phyloP scores from a whole-genome alignment of 1,140 invertebrate species.

The Uloborus diversus region DNA sequence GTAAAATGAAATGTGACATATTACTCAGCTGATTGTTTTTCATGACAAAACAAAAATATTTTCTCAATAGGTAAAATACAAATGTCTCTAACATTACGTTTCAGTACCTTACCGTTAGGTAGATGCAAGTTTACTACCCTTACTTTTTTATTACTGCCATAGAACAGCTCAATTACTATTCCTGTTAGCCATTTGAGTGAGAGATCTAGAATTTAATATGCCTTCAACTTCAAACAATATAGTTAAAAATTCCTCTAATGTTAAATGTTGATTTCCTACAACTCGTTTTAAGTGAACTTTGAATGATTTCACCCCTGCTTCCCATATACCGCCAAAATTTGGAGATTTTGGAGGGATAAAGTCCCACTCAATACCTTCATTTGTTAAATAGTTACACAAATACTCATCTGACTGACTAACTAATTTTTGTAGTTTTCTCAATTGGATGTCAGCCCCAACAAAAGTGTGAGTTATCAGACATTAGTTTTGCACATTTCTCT shows the following conservation, averaged over 20 bases:
- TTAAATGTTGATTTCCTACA: background rate
- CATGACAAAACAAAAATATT: no score
- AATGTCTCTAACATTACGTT: no score
- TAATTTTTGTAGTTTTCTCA: background rate
- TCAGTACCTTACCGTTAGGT: no score
- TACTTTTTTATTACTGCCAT: background rate
- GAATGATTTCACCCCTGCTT: no score
- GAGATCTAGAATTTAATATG: background rate
- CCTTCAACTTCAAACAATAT: background rate
- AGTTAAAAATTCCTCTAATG: slow-evolving; percentile 2
- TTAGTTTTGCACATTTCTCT: background rate
- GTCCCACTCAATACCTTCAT: background rate
- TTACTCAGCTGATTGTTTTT: no score
- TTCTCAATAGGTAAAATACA: no score
- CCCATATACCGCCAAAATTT: background rate
- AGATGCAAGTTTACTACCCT: background rate
- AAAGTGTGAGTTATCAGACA: background rate
- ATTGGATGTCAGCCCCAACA: background rate
- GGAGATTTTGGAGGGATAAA: background rate
- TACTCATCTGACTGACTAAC: background rate
- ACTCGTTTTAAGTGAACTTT: background rate
- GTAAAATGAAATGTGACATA: no score
- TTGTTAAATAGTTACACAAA: background rate
- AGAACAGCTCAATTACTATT: background rate
- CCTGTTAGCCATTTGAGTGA: slow-evolving; percentile 6